Base-by-base conservation (phyloP, 2,797 vertebrate species). In the Acridotheres tristis region DNA sequence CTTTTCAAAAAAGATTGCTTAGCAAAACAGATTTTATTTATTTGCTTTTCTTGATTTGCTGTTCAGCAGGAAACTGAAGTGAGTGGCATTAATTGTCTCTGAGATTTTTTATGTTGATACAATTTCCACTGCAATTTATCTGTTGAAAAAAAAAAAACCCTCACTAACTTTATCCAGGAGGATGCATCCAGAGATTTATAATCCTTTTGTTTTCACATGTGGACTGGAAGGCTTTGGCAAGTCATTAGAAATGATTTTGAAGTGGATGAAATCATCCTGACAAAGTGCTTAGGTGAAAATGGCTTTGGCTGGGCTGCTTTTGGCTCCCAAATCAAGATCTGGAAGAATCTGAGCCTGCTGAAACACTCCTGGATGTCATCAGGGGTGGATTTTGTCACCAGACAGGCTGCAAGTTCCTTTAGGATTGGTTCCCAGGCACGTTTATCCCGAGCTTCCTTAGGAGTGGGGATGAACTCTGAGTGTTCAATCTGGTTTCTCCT, bases 81-180 rank as follows among this genome's bases (percentile, higher is more conserved):
- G 63, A 89, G 67, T 3, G 3, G 16, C n/a, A 36, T 88, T 88
- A 86, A 78, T 92, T 85, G 58, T 88, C 57, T 76, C 57, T 69
- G 34, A 69, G 71, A 54, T 93, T 88, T 76, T 94, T 89, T 73
- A 26, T 75, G 82, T 78, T 91, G 93, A 88, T 89, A 65, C 27
- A 71, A 83, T 96, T 95, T 95, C 85, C 79, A 72, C 79, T 92
- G 85, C 84, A 78, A 96, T 96, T 85, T 93, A 75, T 97, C 69
- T 89, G 13, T 83, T 92, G 77, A 79, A 75, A 25, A 55, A 29
- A 81, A 79, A 75, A 25, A 55, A 29, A 38, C 26, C 17, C n/a
- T 61, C 38, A 13, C 16, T 92, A 53, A 87, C 61, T 83, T 83
- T 22, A 80, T 94, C 92, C 89, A 94, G 85, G 80, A 88, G 50